Conservation (phyloP, 2,113 vertebrate genomes). For the Limnothrissa miodon region DNA sequence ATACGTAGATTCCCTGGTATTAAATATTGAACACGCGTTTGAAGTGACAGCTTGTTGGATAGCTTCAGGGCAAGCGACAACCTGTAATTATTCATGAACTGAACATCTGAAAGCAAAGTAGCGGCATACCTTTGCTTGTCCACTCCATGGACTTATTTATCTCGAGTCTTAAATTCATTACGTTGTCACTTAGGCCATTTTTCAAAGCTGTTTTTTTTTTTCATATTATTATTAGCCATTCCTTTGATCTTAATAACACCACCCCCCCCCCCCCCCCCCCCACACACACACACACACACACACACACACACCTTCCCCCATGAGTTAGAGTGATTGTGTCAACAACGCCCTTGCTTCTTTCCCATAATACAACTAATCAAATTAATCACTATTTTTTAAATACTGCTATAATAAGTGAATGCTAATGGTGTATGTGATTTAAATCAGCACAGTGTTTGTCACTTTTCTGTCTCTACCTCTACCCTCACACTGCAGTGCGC, state of each 20-base stretch:
- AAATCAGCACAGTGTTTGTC: neutral
- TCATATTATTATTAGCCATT: neutral
- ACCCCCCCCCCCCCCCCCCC: no score
- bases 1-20: slow-evolving; percentile 72
- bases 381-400: neutral
- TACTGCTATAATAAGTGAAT: neutral
- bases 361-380: neutral
- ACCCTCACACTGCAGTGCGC: neutral
- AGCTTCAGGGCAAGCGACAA: slow-evolving; percentile 82
- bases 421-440: neutral
- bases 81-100: slow-evolving; percentile 86
- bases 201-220: slow-evolving; percentile 11
- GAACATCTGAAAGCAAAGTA: slow-evolving; percentile 85
- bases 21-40: slow-evolving; percentile 85
- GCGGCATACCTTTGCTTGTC: slow-evolving; percentile 80
- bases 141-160: slow-evolving; percentile 51
- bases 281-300: no score
- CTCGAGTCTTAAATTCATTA: slow-evolving; percentile 18
- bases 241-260: neutral
- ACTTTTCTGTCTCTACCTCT: neutral
- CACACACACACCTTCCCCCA: no score
- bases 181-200: neutral
- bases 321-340: neutral
- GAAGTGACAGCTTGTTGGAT: slow-evolving; percentile 83
- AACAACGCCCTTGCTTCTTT: neutral